These are phyloP conservation scores for Tamandua tetradactyla DNA, from an alignment of 2,797 vertebrate species.

Conservation along the genomic window DNA sequence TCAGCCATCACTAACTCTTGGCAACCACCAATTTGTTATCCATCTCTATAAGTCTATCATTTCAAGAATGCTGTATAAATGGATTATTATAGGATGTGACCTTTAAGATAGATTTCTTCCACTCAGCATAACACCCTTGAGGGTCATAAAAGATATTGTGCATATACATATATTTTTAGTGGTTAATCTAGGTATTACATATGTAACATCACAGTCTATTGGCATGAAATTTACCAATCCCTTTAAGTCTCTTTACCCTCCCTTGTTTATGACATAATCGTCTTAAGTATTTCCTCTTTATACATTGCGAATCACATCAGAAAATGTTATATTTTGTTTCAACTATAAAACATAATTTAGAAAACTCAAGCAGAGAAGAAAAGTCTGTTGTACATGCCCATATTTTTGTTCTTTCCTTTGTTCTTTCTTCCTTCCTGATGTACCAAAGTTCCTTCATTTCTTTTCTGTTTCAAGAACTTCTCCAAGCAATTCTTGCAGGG, in stretches of 20 bases:
- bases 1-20: not conserved
- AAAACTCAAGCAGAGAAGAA: conserved; percentile 48
- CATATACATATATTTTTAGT: conserved; percentile 49
- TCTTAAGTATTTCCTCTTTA: conserved; percentile 50
- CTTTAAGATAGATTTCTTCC: conserved; percentile 45
- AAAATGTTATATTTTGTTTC: conserved; percentile 30
- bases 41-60: conserved; percentile 39
- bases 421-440: conserved; percentile 14
- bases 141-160: conserved; percentile 30
- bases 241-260: conserved; percentile 27
- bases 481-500: conserved; percentile 11
- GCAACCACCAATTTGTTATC: conserved; percentile 50
- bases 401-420: conserved; percentile 33
- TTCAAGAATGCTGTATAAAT: conserved; percentile 53
- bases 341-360: conserved; percentile 45
- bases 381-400: not conserved
- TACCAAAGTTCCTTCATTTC: conserved; percentile 23
- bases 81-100: not conserved
- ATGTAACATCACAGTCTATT: not conserved
- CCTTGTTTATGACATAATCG: conserved; percentile 31
- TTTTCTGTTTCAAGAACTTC: conserved; percentile 34
- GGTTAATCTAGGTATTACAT: conserved; percentile 10
- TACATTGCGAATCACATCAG: conserved; percentile 32
- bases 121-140: conserved; percentile 52
- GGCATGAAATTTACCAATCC: conserved; percentile 52